Conservation (phyloP, 2,888 invertebrate genomes). For the Steinernema hermaphroditum region DNA sequence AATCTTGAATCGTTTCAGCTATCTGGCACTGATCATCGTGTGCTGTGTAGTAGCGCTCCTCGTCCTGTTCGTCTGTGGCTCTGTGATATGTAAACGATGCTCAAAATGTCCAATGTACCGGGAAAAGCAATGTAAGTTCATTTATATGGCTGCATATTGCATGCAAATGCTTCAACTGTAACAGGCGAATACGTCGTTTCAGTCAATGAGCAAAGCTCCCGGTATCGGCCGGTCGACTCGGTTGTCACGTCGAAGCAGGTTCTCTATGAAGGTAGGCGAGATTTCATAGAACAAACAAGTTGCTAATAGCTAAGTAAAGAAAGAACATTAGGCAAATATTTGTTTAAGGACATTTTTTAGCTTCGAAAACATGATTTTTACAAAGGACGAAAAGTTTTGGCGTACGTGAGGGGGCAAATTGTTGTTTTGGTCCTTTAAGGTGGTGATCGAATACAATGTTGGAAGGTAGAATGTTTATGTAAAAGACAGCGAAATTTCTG, state of each 20-base stretch:
- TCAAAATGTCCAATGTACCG: slow-evolving; percentile 17
- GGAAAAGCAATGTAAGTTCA: slow-evolving; percentile 15
- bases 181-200: slow-evolving; percentile 11
- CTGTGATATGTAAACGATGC: slow-evolving; percentile 4
- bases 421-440: too few relatives aligned
- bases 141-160: not conserved
- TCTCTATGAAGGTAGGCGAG: slow-evolving; percentile 4
- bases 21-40: slow-evolving; percentile 4
- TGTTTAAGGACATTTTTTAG: not conserved
- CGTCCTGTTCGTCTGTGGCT: not conserved
- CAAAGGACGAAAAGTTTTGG: too few relatives aligned
- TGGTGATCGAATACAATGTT: too few relatives aligned
- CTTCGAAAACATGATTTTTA: not conserved
- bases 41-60: not conserved
- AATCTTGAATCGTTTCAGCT: slow-evolving; percentile 2
- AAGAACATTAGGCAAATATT: not conserved
- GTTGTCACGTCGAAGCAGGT: slow-evolving; percentile 22
- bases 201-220: slow-evolving; percentile 22
- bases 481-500: too few relatives aligned
- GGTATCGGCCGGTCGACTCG: slow-evolving; percentile 17
- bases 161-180: not conserved
- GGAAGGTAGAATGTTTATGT: too few relatives aligned
- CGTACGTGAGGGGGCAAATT: too few relatives aligned
- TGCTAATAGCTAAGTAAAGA: not conserved
- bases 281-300: not conserved